Base-by-base conservation (phyloP, 2,888 invertebrate species). In the Meloe dianella region DNA sequence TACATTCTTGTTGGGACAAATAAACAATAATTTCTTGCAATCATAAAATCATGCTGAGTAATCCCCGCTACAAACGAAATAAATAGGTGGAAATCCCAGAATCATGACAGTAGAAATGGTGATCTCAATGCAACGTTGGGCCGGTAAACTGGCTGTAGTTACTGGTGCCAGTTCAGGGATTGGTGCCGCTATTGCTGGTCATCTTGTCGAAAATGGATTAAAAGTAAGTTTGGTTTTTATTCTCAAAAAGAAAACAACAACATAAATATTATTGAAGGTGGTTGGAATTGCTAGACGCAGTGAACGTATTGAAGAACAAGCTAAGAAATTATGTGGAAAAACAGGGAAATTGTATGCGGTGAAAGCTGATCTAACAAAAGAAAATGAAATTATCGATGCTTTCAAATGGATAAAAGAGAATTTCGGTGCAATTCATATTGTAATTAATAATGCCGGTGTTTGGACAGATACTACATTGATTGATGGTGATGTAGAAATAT, bases 101-200 rank as follows among this genome's bases (percentile, higher is more conserved):
- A 27, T 35, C 14, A 2, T 4, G 14, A 35, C 7, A 41, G 41
- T 17, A 20, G n/a, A 54, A 0, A 74, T 75, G 75, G 74, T 72
- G 17, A 65, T 76, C 9, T 73, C 74, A 12, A 86, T 88, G 86
- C 87, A 90, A 22, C 87, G 88, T 59, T 90, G 89, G 89, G 74
- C 77, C 6, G 88, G 87, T 69, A 87, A 87, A 74, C 85, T 88
- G 0, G 90, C 89, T 0, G 85, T 90, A 17, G 89, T 90, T 60
- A 90, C 89, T 0, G 90, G 90, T 1, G 89, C 89, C 10, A 89
- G 89, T 78, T 84, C 86, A 0, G 90, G 90, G 4, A 89, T 90
- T 63, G 90, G 88, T 17, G 85, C 85, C 1, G 85, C 85, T 6
- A 83, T 32, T 32, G 81, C 82, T 6, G 75, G 79, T 69, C 82